These are phyloP conservation scores for Lepus timidus DNA, from an alignment of 2,113 vertebrate species.

Conservation along the genomic window DNA sequence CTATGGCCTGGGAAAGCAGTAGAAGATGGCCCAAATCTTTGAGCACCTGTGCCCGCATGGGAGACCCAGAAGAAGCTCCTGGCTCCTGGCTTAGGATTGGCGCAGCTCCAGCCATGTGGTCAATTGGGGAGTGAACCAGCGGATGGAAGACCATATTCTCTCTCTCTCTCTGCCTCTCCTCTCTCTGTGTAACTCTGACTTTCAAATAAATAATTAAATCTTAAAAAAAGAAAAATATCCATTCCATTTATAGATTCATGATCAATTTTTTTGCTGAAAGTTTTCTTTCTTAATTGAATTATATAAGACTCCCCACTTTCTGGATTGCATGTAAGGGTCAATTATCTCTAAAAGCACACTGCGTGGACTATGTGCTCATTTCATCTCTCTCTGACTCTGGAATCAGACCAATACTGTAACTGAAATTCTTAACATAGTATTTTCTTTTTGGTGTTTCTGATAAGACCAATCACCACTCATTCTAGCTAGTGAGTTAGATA, in stretches of 20 bases:
- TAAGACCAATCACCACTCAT: background rate
- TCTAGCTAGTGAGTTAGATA: conserved; percentile 17
- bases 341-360: background rate
- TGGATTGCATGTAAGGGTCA: background rate
- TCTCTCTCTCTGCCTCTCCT: no score
- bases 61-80: no score
- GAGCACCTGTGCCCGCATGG: no score
- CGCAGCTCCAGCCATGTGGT: no score
- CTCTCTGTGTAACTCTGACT: no score
- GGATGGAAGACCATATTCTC: no score
- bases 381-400: background rate
- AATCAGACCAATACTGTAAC: background rate
- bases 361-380: background rate
- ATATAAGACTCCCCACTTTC: background rate
- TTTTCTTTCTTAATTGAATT: conserved; percentile 39
- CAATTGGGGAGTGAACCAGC: no score
- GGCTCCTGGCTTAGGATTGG: no score
- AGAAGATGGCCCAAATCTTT: no score
- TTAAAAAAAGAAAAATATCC: background rate
- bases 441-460: background rate
- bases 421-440: background rate
- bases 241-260: background rate
- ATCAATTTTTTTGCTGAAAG: background rate
- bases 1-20: no score
- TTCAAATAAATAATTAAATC: no score